phyloP scores from a whole-genome alignment of 1,140 invertebrate genomes.

The Neodiprion fabricii region DNA sequence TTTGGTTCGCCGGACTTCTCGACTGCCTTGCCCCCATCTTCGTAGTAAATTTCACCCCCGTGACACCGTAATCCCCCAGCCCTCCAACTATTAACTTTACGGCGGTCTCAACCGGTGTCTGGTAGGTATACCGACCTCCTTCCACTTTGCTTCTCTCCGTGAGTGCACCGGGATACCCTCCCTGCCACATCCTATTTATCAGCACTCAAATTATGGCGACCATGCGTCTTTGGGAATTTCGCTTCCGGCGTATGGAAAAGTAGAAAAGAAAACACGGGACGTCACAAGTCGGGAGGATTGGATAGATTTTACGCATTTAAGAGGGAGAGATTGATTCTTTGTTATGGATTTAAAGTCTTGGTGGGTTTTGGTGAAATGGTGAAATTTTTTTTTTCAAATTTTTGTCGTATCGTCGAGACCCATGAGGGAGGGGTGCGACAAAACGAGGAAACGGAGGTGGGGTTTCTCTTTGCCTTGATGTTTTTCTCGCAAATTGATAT shows the following conservation, averaged over 20 bases:
- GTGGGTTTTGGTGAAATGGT: too few relatives aligned
- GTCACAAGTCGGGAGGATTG: too few relatives aligned
- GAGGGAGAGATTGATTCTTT: too few relatives aligned
- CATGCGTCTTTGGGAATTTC: background rate
- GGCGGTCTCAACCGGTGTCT: slow-evolving; percentile 6
- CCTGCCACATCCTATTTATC: slow-evolving; percentile 1
- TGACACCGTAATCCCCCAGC: background rate
- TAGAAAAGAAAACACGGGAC: too few relatives aligned
- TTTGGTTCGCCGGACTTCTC: background rate
- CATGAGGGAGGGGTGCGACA: too few relatives aligned
- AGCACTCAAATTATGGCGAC: background rate
- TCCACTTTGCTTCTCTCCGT: background rate
- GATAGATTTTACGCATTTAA: too few relatives aligned
- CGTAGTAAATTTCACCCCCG: slow-evolving; percentile 1
- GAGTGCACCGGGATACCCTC: background rate
- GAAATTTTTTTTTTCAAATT: too few relatives aligned
- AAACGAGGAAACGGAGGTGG: too few relatives aligned
- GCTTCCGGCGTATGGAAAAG: background rate
- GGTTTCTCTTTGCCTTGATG: too few relatives aligned
- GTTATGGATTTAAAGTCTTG: too few relatives aligned
- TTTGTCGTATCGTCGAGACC: too few relatives aligned
- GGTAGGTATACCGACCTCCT: background rate
- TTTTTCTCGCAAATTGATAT: too few relatives aligned
- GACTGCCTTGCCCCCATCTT: background rate
- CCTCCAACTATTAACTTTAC: slow-evolving; percentile 7